These are phyloP conservation scores for Aurelia sp. DNA, from an alignment of 30 jellyfish, hydroid and myxozoan genomes.

Conservation along the genomic window DNA sequence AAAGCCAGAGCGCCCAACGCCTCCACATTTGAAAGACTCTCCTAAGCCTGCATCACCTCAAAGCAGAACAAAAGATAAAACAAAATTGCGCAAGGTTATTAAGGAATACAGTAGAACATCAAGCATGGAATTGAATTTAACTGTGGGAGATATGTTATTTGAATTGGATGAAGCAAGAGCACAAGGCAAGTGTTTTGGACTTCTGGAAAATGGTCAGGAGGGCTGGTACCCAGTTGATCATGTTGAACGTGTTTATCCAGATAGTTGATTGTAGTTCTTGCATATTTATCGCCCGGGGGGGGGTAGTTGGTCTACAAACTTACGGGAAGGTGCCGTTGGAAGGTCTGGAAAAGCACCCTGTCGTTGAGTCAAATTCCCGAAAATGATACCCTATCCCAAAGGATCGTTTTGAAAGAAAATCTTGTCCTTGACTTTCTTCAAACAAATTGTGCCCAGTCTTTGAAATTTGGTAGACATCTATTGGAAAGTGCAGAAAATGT, in stretches of 20 bases:
- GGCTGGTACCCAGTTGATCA: slow-evolving; percentile 32
- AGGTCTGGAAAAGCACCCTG: too few species aligned
- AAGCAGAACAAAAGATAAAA: not conserved
- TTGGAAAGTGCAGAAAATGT: too few species aligned
- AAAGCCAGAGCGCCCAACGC: not conserved
- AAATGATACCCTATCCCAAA: too few species aligned
- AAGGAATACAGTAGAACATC: slow-evolving; percentile 6
- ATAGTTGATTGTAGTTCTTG: not conserved
- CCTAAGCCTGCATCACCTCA: not conserved
- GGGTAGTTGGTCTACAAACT: too few species aligned
- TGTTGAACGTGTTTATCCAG: slow-evolving; percentile 10
- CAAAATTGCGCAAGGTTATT: slow-evolving; percentile 16
- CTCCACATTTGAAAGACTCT: not conserved
- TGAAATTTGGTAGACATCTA: too few species aligned
- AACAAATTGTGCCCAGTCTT: too few species aligned
- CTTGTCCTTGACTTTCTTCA: too few species aligned
- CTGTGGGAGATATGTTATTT: slow-evolving; percentile 1
- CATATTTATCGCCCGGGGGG: not conserved
- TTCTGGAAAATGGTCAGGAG: slow-evolving; percentile 22
- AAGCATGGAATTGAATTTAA: not conserved
- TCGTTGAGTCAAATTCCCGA: too few species aligned
- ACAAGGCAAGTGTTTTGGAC: not conserved
- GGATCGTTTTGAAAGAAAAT: too few species aligned
- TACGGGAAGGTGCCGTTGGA: too few species aligned
- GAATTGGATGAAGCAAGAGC: slow-evolving; percentile 5